Evolutionary conservation across 2,113 vertebrate genomes (phyloP).

Genomic region (Panthera tigris): DNA sequence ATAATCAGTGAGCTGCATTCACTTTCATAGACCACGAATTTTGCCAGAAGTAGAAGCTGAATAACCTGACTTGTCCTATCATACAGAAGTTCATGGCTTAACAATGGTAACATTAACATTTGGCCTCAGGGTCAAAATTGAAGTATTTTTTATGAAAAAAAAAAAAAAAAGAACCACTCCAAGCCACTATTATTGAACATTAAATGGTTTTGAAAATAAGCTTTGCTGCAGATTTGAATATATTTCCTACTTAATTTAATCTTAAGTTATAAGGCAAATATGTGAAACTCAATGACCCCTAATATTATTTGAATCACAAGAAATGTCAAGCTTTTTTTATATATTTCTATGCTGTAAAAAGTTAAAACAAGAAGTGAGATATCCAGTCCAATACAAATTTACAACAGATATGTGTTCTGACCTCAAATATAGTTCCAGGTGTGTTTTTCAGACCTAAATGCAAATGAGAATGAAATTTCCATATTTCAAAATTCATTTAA

Average conservation of each 20-base stretch:
- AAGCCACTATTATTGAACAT: background rate
- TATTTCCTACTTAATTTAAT: background rate
- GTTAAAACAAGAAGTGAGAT: background rate
- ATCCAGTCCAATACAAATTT: background rate
- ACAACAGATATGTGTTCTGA: background rate
- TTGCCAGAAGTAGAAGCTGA: background rate
- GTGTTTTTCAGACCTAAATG: background rate
- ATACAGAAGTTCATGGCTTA: background rate
- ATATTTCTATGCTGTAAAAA: background rate
- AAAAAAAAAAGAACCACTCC: background rate
- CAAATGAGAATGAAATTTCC: background rate
- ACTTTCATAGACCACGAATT: background rate
- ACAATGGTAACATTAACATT: background rate
- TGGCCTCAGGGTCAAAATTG: background rate
- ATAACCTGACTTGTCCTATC: background rate
- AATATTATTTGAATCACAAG: background rate
- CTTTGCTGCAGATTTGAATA: background rate
- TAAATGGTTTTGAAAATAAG: background rate
- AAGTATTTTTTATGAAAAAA: background rate
- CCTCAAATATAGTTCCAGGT: background rate
- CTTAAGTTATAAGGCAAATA: constrained; percentile 27
- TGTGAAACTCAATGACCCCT: background rate
- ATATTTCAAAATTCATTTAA: background rate
- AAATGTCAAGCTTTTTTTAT: background rate
- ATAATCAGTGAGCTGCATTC: background rate